A percentile compares a stretch with the other conserved stretches of the same genome.
Evolutionary conservation across 2,888 invertebrate genomes (phyloP).

Genomic region (Philaethria dido): DNA sequence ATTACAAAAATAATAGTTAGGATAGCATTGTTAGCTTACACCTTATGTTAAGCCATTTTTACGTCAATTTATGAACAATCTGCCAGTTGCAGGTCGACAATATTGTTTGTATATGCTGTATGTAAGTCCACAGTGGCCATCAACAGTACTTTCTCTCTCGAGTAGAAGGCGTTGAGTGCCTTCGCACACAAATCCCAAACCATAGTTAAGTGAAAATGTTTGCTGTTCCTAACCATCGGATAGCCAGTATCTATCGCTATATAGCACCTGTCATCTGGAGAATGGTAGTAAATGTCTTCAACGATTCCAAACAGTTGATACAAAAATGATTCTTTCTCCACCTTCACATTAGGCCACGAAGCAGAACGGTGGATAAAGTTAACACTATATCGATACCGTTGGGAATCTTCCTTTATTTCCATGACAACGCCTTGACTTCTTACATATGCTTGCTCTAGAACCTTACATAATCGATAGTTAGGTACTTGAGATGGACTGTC

Average conservation of each 20-base stretch:
- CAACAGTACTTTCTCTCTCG: not conserved
- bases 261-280: not conserved
- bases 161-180: slow-evolving; percentile 2
- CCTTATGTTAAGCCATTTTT: too few relatives aligned
- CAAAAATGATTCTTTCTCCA: not conserved
- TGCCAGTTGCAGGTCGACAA: not conserved
- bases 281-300: not conserved
- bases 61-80: not conserved
- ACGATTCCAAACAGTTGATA: not conserved
- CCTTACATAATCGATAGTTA: not conserved
- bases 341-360: not conserved
- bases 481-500: slow-evolving; percentile 1
- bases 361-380: not conserved
- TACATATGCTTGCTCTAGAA: not conserved
- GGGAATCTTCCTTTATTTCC: not conserved
- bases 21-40: too few relatives aligned
- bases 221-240: not conserved
- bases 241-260: slow-evolving; percentile 1
- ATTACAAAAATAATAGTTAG: too few relatives aligned
- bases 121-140: slow-evolving; percentile 1
- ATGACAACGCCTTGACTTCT: not conserved
- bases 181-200: not conserved
- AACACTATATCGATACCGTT: not conserved
- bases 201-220: not conserved
- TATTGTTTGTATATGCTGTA: slow-evolving; percentile 3